Percentiles rank a stretch among this genome's conserved stretches.
phyloP scores from a whole-genome alignment of 1,140 invertebrate genomes.

The Meloidogyne chitwoodi region DNA sequence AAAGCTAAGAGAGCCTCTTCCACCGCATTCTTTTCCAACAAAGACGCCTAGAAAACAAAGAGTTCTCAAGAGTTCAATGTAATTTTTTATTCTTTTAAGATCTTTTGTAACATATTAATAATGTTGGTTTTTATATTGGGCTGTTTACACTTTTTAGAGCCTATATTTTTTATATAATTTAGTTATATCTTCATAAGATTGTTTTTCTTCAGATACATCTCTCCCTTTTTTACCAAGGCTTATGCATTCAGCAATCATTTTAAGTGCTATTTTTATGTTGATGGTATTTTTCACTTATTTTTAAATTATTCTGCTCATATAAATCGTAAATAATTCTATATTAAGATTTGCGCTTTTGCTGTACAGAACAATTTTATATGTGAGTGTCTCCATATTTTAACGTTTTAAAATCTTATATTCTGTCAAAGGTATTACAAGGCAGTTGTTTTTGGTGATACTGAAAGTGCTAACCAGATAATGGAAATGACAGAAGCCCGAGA shows the following conservation, averaged over 20 bases:
- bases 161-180: too few relatives aligned
- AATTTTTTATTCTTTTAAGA: background rate
- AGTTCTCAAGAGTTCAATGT: background rate
- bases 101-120: background rate
- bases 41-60: background rate
- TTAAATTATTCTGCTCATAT: background rate
- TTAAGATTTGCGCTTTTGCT: slow-evolving; percentile 19
- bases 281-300: background rate
- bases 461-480: slow-evolving; percentile 16
- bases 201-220: background rate
- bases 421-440: slow-evolving; percentile 18
- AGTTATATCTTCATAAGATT: too few relatives aligned
- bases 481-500: slow-evolving; percentile 18
- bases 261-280: slow-evolving; percentile 8
- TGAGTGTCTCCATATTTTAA: background rate
- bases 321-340: background rate
- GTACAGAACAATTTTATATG: slow-evolving; percentile 37
- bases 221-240: slow-evolving; percentile 32
- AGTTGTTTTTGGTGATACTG: slow-evolving; percentile 14
- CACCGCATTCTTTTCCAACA: background rate
- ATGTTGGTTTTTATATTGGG: too few relatives aligned
- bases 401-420: background rate
- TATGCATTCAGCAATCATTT: slow-evolving; percentile 32
- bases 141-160: too few relatives aligned
- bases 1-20: background rate